Conservation (phyloP, 2,888 invertebrate genomes). For the Ischnura elegans region DNA sequence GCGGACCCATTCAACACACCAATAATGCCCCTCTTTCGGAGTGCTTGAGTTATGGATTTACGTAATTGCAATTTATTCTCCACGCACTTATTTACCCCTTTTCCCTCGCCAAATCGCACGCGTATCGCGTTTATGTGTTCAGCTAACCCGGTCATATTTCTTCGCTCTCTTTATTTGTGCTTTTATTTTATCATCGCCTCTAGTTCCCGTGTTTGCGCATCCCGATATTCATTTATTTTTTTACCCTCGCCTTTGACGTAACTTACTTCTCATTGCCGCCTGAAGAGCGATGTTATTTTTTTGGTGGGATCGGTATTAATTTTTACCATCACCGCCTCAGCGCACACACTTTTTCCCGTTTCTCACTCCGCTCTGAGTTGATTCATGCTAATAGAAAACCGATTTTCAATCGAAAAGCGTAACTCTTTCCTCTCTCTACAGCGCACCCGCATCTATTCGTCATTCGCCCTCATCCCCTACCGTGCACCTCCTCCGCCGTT, state of each 20-base stretch:
- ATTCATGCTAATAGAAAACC: conserved; percentile 33
- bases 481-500: neutral
- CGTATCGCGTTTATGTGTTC: neutral
- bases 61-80: conserved; percentile 12
- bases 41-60: neutral
- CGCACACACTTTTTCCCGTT: neutral
- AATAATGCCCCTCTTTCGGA: neutral
- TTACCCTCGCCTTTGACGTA: neutral
- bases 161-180: neutral
- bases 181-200: neutral
- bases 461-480: neutral
- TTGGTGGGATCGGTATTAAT: neutral
- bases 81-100: neutral
- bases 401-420: neutral
- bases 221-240: neutral
- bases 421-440: neutral
- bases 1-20: neutral
- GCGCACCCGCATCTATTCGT: neutral
- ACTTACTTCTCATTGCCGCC: neutral
- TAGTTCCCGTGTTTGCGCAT: neutral
- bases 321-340: neutral
- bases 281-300: conserved; percentile 10
- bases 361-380: neutral
- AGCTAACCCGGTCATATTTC: neutral
- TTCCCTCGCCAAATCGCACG: neutral